Conservation (phyloP, 2,888 invertebrate genomes). For the Erannis defoliaria region DNA sequence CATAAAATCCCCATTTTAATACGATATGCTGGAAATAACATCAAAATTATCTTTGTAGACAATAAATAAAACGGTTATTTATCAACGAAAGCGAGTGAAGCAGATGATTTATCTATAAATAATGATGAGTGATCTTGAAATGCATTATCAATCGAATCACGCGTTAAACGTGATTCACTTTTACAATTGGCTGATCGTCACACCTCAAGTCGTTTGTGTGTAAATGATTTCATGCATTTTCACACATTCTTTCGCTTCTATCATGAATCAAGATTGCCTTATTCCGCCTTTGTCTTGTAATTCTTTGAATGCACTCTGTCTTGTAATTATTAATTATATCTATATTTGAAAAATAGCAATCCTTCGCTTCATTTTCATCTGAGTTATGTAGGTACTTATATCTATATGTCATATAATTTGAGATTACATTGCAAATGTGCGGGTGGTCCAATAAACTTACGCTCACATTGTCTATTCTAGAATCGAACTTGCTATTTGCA, state of each 20-base stretch:
- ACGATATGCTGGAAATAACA: constrained; percentile 3
- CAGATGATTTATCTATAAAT: constrained; percentile 39
- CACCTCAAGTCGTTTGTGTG: constrained; percentile 43
- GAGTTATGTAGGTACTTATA: not conserved
- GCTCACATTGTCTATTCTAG: constrained; percentile 84
- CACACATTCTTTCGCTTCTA: constrained; percentile 24
- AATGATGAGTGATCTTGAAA: constrained; percentile 51
- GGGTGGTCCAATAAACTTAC: constrained; percentile 83
- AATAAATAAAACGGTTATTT: constrained; percentile 9
- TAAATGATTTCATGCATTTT: constrained; percentile 38
- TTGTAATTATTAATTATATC: not conserved
- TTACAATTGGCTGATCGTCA: constrained; percentile 44
- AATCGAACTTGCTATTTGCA: constrained; percentile 85
- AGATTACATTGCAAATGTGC: constrained; percentile 56
- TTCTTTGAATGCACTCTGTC: not conserved
- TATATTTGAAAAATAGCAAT: constrained; percentile 1
- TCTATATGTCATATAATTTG: constrained; percentile 9
- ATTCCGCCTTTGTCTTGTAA: constrained; percentile 9
- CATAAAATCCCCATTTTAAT: not conserved
- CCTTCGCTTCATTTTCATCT: not conserved
- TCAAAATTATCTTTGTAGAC: not conserved
- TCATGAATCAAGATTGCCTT: constrained; percentile 29
- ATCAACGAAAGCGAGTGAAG: constrained; percentile 42
- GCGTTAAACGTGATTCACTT: constrained; percentile 52
- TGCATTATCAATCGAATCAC: constrained; percentile 64